phyloP scores from a whole-genome alignment of 2,888 invertebrate species.

The Anaspis maculata region DNA sequence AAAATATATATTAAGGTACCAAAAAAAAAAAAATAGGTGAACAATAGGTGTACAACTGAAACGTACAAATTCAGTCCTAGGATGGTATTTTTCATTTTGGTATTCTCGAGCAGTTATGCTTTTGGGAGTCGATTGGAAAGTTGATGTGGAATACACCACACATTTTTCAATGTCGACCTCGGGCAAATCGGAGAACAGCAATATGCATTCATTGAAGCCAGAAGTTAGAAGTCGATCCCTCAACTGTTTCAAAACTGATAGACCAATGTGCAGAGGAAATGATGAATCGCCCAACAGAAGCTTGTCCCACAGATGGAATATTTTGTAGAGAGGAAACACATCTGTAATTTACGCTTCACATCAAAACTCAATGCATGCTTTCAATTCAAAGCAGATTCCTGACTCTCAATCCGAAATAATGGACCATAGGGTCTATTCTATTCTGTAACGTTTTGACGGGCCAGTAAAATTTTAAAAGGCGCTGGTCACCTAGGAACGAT shows the following conservation, averaged over 20 bases:
- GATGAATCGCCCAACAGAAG: slow-evolving; percentile 86
- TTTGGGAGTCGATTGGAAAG: slow-evolving; percentile 77
- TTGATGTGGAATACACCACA: slow-evolving; percentile 78
- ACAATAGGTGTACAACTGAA: background rate
- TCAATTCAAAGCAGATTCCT: no score
- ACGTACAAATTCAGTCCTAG: slow-evolving; percentile 24
- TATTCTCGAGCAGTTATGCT: slow-evolving; percentile 82
- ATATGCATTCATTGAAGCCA: slow-evolving; percentile 96
- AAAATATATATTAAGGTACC: background rate
- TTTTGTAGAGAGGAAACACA: slow-evolving; percentile 96
- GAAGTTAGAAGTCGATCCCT: slow-evolving; percentile 74
- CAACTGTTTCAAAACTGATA: slow-evolving; percentile 84
- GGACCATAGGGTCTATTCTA: no score
- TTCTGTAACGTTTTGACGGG: no score
- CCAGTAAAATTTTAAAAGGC: no score
- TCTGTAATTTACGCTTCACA: slow-evolving; percentile 49
- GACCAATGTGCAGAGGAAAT: slow-evolving; percentile 89
- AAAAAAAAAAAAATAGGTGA: no score
- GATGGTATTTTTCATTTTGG: slow-evolving; percentile 42
- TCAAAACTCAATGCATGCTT: no score
- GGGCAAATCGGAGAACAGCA: slow-evolving; percentile 96
- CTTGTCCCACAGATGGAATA: slow-evolving; percentile 96
- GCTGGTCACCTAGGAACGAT: no score
- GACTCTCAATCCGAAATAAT: background rate
- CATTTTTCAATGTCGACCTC: slow-evolving; percentile 93